These are phyloP conservation scores for Phthorimaea operculella DNA, from an alignment of 1,140 invertebrate species.

Conservation along the genomic window DNA sequence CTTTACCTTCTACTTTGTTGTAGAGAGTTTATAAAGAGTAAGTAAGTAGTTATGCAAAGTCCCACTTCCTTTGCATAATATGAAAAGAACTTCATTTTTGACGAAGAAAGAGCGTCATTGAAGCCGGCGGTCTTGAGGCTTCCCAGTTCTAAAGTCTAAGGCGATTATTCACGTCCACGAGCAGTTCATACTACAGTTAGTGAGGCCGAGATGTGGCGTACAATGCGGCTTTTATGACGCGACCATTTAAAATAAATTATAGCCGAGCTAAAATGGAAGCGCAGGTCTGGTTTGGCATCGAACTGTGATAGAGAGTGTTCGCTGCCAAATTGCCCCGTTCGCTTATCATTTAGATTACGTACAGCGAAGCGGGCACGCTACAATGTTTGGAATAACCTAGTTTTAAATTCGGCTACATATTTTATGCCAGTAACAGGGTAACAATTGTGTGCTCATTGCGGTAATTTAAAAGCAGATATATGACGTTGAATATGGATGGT, in stretches of 20 bases:
- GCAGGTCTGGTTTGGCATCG: slow-evolving; percentile 39
- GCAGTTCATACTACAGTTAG: not conserved
- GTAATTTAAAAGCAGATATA: too few relatives aligned
- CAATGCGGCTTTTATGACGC: slow-evolving; percentile 23
- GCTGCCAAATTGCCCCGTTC: slow-evolving; percentile 58
- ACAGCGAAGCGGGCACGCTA: not conserved
- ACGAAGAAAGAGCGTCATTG: too few relatives aligned
- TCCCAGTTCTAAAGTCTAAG: not conserved
- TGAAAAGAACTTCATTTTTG: too few relatives aligned
- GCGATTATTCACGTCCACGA: not conserved
- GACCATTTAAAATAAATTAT: slow-evolving; percentile 49
- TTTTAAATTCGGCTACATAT: not conserved
- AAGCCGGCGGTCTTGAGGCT: too few relatives aligned
- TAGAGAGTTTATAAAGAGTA: too few relatives aligned
- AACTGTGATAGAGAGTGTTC: slow-evolving; percentile 36
- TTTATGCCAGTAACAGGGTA: too few relatives aligned
- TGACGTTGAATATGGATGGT: too few relatives aligned
- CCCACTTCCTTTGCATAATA: too few relatives aligned
- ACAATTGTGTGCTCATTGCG: too few relatives aligned
- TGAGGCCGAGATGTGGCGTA: slow-evolving; percentile 1
- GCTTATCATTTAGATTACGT: slow-evolving; percentile 59
- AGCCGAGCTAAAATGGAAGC: slow-evolving; percentile 41
- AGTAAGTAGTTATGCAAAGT: too few relatives aligned
- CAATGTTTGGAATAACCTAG: not conserved
- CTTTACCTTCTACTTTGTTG: too few relatives aligned